phyloP scores from a whole-genome alignment of 2,797 vertebrate species.

The Pristis pectinata region DNA sequence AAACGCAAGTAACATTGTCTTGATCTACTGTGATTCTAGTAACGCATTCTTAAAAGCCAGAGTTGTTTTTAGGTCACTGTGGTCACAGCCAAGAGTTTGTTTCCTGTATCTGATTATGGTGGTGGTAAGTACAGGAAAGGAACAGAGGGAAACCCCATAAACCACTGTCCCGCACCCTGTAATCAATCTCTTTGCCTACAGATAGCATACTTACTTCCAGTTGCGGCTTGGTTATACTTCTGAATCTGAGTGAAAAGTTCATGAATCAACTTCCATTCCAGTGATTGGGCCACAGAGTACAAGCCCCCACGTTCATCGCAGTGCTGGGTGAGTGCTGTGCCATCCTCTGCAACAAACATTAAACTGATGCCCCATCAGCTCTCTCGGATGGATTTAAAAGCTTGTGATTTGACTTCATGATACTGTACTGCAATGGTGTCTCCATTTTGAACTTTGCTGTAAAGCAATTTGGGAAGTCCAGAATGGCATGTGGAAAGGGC shows the following conservation, averaged over 20 bases:
- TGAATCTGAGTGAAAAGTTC: no score
- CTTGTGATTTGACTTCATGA: not conserved
- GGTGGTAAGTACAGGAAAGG: not conserved
- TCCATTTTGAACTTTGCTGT: not conserved
- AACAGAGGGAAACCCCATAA: not conserved
- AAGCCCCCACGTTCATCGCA: no score
- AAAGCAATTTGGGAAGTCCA: not conserved
- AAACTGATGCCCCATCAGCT: no score
- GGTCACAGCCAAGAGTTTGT: no score
- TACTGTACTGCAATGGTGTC: not conserved
- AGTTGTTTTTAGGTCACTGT: not conserved
- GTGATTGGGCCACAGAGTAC: no score
- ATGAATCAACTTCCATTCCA: no score
- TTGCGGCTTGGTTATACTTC: no score
- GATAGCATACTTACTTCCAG: not conserved
- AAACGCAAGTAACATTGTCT: not conserved
- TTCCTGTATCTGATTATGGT: not conserved
- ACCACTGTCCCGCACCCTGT: not conserved
- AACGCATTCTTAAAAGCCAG: not conserved
- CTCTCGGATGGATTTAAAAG: not conserved
- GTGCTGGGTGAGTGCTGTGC: no score
- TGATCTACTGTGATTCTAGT: not conserved
- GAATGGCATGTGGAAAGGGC: not conserved
- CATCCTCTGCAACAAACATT: no score
- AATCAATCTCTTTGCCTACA: not conserved